phyloP scores from a whole-genome alignment of 2,797 vertebrate species.

The Oreonectes daqikongensis region DNA sequence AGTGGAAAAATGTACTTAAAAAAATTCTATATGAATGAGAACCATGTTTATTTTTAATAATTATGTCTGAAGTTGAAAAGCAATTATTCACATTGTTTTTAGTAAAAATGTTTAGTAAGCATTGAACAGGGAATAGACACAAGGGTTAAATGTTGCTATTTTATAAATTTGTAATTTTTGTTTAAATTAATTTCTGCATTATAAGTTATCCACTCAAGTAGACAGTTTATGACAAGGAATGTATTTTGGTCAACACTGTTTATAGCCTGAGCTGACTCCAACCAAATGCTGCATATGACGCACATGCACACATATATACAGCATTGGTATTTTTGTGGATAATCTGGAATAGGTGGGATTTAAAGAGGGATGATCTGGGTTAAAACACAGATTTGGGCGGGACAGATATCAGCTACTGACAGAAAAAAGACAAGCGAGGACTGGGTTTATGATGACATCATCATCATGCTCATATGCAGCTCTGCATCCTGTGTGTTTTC shows the following conservation, averaged over 20 bases:
- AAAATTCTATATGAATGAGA: too few relatives aligned
- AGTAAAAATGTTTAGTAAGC: too few relatives aligned
- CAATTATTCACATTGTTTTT: too few relatives aligned
- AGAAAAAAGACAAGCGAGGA: not conserved
- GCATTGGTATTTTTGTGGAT: slow-evolving; percentile 28
- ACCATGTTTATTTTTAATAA: too few relatives aligned
- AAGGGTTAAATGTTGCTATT: not conserved
- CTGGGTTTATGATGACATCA: slow-evolving; percentile 3
- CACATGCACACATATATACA: not conserved
- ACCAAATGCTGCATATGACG: not conserved
- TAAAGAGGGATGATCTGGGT: slow-evolving; percentile 41
- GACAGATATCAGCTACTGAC: slow-evolving; percentile 11
- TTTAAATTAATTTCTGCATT: not conserved
- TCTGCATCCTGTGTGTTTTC: not conserved
- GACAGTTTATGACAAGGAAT: not conserved
- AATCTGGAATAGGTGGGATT: slow-evolving; percentile 50
- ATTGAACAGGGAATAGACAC: too few relatives aligned
- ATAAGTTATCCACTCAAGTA: not conserved
- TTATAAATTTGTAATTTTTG: not conserved
- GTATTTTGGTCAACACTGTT: not conserved
- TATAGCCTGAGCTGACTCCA: not conserved
- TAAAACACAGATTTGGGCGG: slow-evolving; percentile 35
- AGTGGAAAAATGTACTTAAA: too few relatives aligned
- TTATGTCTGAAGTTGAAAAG: too few relatives aligned
- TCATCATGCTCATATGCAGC: not conserved